Evolutionary conservation across 2,797 vertebrate species (phyloP).

Genomic region (Salmo trutta): DNA sequence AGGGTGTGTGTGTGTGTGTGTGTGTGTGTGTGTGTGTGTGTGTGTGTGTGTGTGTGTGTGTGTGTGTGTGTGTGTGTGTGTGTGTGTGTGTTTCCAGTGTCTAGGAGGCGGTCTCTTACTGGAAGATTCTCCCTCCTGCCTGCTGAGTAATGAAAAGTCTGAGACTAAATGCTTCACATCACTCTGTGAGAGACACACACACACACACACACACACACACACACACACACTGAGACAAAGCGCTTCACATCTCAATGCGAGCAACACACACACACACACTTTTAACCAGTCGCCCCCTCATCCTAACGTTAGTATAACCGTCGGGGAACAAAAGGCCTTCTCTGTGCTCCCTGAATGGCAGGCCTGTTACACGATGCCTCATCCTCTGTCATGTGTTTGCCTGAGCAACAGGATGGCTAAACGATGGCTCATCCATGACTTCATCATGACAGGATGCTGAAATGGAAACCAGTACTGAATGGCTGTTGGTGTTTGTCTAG

Average conservation of each 20-base stretch:
- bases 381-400: slow-evolving; percentile 9
- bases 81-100: slow-evolving; percentile 15
- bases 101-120: slow-evolving; percentile 6
- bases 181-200: slow-evolving; percentile 18
- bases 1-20: slow-evolving; percentile 12
- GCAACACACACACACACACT: background rate
- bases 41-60: slow-evolving; percentile 12
- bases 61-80: slow-evolving; percentile 9
- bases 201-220: slow-evolving; percentile 5
- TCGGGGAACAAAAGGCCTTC: background rate
- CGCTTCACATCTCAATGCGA: slow-evolving; percentile 4
- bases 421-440: slow-evolving; percentile 4
- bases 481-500: background rate
- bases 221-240: background rate
- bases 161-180: slow-evolving; percentile 24
- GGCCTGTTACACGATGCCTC: background rate
- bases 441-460: background rate
- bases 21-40: slow-evolving; percentile 15
- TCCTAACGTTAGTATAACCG: background rate
- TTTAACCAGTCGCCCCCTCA: background rate
- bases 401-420: slow-evolving; percentile 11
- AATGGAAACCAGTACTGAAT: slow-evolving; percentile 2
- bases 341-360: slow-evolving; percentile 3
- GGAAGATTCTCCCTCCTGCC: slow-evolving; percentile 4
- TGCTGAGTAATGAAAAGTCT: slow-evolving; percentile 16